Base-by-base conservation (phyloP, 2,797 vertebrate species). In the Amblyopsis hoosieri region DNA sequence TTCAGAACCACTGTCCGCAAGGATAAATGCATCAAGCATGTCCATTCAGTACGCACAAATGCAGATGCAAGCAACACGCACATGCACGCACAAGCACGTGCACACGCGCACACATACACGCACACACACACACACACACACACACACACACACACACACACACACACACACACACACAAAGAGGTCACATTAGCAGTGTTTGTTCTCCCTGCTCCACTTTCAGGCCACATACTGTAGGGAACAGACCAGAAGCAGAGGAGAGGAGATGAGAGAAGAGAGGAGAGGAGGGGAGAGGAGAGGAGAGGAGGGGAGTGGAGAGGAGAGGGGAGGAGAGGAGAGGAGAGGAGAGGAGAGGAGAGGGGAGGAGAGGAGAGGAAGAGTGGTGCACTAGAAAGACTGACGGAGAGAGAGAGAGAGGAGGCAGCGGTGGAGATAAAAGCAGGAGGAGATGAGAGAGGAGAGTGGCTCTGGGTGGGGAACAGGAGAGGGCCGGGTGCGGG, bases 401-500 rank as follows among this genome's bases (percentile, higher is more conserved):
- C 74, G 80, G 74, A 68, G 54, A 82, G 74, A 72, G 64, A 86
- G 80, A 82, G 85, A 69, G 79, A 58, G 60, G 71, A 71, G 63
- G 68, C 67, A 29, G 75, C 15, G 81, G 78, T 76, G 67, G 13
- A 60, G 68, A 61, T 57, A 57, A 68, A 56, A 79, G 78, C 79
- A 66, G 17, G 12, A 71, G 67, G 50, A 42, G 56, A 57, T 54
- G 76, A 67, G 68, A 80, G 67, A 14, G 50, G 76, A 70, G 80
- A 69, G 50, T n/a, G 45, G 52, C 7, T 23, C 19, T 23, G 33
- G 33, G 33, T 5, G 33, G 7, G 33, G 33, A 37, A 82, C 75
- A 65, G 74, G 68, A 54, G 37, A 45, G 60, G 57, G 29, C 55
- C 12, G 64, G 75, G 69, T 51, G 75, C 71, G 76, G 79, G 64